phyloP scores from a whole-genome alignment of 2,797 vertebrate species.

The Xenentodon cancila region DNA sequence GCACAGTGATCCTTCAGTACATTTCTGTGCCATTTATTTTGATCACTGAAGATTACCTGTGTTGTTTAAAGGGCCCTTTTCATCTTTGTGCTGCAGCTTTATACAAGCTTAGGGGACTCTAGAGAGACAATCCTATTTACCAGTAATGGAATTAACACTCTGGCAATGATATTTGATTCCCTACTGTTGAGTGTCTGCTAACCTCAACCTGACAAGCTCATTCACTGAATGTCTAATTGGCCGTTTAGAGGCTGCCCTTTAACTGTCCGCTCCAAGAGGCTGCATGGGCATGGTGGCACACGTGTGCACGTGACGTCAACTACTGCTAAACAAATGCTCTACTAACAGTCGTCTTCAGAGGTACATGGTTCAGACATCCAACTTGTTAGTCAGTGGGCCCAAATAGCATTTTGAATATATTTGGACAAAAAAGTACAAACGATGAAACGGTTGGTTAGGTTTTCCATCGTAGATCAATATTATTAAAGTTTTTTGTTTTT shows the following conservation, averaged over 20 bases:
- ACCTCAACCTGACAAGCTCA: conserved; percentile 26
- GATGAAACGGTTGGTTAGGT: too few species aligned
- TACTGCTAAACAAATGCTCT: conserved; percentile 41
- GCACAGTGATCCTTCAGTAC: conserved; percentile 12
- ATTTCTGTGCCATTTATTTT: conserved; percentile 28
- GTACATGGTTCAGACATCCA: not conserved
- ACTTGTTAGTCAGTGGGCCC: not conserved
- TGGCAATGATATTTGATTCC: conserved; percentile 53
- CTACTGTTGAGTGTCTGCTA: conserved; percentile 41
- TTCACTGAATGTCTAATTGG: conserved; percentile 51
- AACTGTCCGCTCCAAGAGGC: conserved; percentile 25
- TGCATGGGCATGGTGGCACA: conserved; percentile 36
- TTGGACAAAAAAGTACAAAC: too few species aligned
- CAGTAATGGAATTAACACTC: conserved; percentile 47
- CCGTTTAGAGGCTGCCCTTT: conserved; percentile 48
- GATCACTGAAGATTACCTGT: conserved; percentile 38
- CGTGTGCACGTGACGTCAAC: conserved; percentile 38
- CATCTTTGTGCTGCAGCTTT: conserved; percentile 30
- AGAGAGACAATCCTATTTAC: conserved; percentile 51
- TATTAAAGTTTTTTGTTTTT: not conserved
- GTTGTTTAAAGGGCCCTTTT: conserved; percentile 33
- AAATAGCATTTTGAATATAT: not conserved
- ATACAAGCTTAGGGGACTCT: conserved; percentile 43
- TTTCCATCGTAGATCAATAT: too few species aligned
- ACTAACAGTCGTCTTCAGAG: conserved; percentile 31